These are phyloP conservation scores for Mustelus asterias DNA, from an alignment of 2,113 vertebrate species.

Conservation along the genomic window DNA sequence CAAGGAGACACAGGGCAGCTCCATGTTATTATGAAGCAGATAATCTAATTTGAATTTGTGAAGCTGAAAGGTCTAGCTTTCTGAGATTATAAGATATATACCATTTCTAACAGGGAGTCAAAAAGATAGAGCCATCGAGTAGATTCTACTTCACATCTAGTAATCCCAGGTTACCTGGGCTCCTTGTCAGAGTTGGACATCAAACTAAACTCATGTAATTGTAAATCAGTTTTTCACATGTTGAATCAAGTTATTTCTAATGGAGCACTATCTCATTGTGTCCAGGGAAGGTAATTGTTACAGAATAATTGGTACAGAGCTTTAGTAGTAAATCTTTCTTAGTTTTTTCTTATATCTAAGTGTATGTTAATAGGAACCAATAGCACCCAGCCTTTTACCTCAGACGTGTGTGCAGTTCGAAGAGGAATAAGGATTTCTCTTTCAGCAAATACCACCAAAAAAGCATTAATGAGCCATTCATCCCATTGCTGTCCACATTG, in stretches of 20 bases:
- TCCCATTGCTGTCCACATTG: neutral
- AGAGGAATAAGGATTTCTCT: neutral
- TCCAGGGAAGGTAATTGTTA: neutral
- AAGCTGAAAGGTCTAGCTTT: neutral
- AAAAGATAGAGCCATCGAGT: neutral
- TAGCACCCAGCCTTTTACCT: neutral
- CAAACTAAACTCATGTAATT: neutral
- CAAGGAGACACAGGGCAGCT: neutral
- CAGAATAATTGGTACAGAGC: neutral
- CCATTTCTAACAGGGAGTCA: neutral
- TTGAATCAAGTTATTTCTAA: neutral
- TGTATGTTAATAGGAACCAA: neutral
- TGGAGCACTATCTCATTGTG: neutral
- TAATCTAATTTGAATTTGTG: neutral
- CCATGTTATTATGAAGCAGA: neutral
- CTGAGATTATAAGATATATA: neutral
- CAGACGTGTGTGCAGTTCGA: neutral
- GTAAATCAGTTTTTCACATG: neutral
- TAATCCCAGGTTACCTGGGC: neutral
- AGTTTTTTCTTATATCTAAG: neutral
- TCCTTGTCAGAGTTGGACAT: neutral
- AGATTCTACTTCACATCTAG: neutral
- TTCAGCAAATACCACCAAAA: neutral
- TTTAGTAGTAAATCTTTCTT: neutral
- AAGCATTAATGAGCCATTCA: neutral